phyloP scores from a whole-genome alignment of 2,888 invertebrate species.

The Drosophila niveifrons region DNA sequence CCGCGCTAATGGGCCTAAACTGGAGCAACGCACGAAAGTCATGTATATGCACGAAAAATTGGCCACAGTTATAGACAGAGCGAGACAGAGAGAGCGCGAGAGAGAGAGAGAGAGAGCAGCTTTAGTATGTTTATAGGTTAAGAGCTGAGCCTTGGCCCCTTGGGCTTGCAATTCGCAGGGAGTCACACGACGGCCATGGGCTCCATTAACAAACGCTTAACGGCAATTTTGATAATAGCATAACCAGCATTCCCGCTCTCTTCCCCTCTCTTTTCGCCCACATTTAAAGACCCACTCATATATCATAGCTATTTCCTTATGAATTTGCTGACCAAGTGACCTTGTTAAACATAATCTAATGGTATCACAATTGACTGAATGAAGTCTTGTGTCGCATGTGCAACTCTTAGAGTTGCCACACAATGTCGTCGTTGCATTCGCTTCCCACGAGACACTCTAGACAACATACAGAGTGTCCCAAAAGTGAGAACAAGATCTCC shows the following conservation, averaged over 20 bases:
- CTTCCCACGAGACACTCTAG: conserved; percentile 64
- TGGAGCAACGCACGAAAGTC: conserved; percentile 80
- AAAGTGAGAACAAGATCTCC: conserved; percentile 39
- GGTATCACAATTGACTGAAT: conserved; percentile 8
- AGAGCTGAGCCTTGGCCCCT: conserved; percentile 79
- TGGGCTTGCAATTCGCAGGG: conserved; percentile 50
- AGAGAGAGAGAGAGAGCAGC: conserved; percentile 1
- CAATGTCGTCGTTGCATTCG: conserved; percentile 19
- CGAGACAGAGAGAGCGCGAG: too few relatives aligned
- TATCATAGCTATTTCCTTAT: conserved; percentile 7
- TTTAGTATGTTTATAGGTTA: conserved; percentile 77
- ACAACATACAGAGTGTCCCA: background rate
- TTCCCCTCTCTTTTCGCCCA: background rate
- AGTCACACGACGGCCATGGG: conserved; percentile 53
- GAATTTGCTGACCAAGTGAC: conserved; percentile 62
- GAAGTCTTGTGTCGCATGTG: conserved; percentile 18
- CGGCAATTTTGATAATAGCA: conserved; percentile 77
- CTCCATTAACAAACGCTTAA: conserved; percentile 64
- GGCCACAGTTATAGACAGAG: conserved; percentile 39
- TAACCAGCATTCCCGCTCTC: conserved; percentile 39
- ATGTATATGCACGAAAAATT: conserved; percentile 73
- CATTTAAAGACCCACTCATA: background rate
- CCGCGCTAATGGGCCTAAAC: conserved; percentile 68
- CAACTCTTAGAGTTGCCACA: conserved; percentile 59
- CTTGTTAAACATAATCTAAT: conserved; percentile 59